Evolutionary conservation across 92 coral and sea anemone genomes (phyloP).

Genomic region (Epizoanthus rinbou): DNA sequence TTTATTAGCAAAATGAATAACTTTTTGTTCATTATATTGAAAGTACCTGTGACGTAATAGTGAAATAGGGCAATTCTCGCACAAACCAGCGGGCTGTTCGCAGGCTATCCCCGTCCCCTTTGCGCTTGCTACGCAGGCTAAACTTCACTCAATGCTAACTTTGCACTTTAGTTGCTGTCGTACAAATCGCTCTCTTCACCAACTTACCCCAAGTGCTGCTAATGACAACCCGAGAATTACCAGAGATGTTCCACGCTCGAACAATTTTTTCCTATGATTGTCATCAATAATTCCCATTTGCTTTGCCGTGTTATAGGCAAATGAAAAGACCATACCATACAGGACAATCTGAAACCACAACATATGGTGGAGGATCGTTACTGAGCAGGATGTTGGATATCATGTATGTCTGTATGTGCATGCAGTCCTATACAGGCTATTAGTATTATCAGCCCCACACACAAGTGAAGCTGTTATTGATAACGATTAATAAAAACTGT

Average conservation of each 20-base stretch:
- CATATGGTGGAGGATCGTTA: neutral
- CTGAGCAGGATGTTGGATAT: neutral
- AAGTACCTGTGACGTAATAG: too few relatives aligned
- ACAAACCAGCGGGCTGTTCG: too few relatives aligned
- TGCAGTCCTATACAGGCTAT: neutral
- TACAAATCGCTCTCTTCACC: neutral
- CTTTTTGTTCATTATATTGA: too few relatives aligned
- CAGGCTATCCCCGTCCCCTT: too few relatives aligned
- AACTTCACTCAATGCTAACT: too few relatives aligned
- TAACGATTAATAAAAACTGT: too few relatives aligned
- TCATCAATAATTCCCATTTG: constrained; percentile 82
- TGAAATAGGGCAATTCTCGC: too few relatives aligned
- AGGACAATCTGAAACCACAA: constrained; percentile 73
- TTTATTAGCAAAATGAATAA: too few relatives aligned
- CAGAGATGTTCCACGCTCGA: constrained; percentile 52
- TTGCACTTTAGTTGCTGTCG: too few relatives aligned
- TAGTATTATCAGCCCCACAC: neutral
- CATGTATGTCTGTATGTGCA: neutral
- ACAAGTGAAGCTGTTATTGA: too few relatives aligned
- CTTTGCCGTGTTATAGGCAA: constrained; percentile 76
- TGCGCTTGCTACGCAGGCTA: too few relatives aligned
- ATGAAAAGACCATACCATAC: constrained; percentile 85
- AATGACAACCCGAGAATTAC: neutral
- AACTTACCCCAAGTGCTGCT: neutral
- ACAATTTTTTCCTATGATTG: constrained; percentile 67